Conservation (phyloP, 37 sponge, comb jelly and placozoan genomes). For the Mnemiopsis leidyi region DNA sequence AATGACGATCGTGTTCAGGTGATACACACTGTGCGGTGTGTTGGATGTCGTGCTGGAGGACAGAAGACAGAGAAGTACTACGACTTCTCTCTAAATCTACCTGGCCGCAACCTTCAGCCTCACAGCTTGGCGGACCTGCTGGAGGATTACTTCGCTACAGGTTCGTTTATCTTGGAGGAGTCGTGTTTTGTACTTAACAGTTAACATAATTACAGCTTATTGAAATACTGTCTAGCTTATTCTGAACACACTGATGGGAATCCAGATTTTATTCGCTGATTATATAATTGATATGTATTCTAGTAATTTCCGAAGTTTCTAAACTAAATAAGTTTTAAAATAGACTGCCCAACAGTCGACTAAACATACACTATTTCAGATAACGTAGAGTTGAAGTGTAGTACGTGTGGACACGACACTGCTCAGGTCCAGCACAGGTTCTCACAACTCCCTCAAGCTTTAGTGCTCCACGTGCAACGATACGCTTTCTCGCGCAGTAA, state of each 20-base stretch:
- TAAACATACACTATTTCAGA: neutral
- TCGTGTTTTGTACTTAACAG: too few species aligned
- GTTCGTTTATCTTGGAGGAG: too few species aligned
- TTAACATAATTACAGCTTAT: too few species aligned
- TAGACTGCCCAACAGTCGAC: too few species aligned
- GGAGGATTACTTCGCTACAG: constrained; percentile 45
- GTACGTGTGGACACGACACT: constrained; percentile 51
- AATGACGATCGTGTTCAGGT: too few species aligned
- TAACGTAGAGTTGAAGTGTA: constrained; percentile 29
- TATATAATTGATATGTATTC: too few species aligned
- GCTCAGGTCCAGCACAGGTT: constrained; percentile 61
- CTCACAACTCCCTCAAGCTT: constrained; percentile 1
- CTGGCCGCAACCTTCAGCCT: neutral
- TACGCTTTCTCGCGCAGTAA: constrained; percentile 60
- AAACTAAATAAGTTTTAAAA: too few species aligned
- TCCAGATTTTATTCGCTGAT: too few species aligned
- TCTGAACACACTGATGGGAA: too few species aligned
- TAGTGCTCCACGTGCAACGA: constrained; percentile 51
- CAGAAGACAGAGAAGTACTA: constrained; percentile 62
- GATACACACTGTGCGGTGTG: constrained; percentile 28
- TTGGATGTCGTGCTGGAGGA: constrained; percentile 21
- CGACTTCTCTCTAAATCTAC: constrained; percentile 58
- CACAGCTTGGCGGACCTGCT: constrained; percentile 42
- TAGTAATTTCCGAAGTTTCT: too few species aligned
- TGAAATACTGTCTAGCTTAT: too few species aligned